Percentiles rank a stretch among this genome's conserved stretches.
Conservation (phyloP, 2,113 vertebrate genomes). For the Ageneiosus marmoratus region DNA sequence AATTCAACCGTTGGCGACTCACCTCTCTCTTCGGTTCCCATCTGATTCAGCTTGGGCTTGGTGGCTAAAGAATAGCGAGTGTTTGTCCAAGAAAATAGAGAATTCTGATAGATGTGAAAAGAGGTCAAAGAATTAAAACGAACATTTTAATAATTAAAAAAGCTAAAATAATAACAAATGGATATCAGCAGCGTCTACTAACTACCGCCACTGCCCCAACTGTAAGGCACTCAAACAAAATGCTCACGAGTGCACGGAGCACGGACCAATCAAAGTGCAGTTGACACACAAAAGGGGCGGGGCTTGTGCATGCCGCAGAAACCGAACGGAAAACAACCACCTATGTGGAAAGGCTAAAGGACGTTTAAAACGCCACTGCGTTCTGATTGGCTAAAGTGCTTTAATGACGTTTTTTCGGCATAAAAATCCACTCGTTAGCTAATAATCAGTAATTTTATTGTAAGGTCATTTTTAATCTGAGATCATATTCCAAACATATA, state of each 20-base stretch:
- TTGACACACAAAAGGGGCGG: neutral
- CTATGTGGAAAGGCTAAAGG: slow-evolving; percentile 14
- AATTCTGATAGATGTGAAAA: neutral
- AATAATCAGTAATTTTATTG: neutral
- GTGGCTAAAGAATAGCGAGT: neutral
- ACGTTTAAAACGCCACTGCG: slow-evolving; percentile 67
- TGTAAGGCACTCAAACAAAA: slow-evolving; percentile 20
- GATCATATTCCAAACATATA: neutral
- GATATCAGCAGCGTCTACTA: neutral
- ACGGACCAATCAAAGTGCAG: slow-evolving; percentile 3
- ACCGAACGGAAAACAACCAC: neutral
- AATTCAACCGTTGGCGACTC: slow-evolving; percentile 41
- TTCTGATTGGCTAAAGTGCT: slow-evolving; percentile 69
- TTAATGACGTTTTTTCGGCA: neutral
- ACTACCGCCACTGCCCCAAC: slow-evolving; percentile 23
- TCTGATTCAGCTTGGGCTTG: slow-evolving; percentile 36
- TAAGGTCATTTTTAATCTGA: neutral
- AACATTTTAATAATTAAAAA: neutral
- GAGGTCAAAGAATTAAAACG: neutral
- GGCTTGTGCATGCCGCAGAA: slow-evolving; percentile 19
- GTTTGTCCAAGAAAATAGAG: neutral
- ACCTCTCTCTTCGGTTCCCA: slow-evolving; percentile 78
- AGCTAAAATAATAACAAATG: neutral
- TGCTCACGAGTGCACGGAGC: neutral
- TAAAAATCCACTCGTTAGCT: neutral